Conservation (phyloP, 2,797 vertebrate species). For the Rhinogobio ventralis region DNA sequence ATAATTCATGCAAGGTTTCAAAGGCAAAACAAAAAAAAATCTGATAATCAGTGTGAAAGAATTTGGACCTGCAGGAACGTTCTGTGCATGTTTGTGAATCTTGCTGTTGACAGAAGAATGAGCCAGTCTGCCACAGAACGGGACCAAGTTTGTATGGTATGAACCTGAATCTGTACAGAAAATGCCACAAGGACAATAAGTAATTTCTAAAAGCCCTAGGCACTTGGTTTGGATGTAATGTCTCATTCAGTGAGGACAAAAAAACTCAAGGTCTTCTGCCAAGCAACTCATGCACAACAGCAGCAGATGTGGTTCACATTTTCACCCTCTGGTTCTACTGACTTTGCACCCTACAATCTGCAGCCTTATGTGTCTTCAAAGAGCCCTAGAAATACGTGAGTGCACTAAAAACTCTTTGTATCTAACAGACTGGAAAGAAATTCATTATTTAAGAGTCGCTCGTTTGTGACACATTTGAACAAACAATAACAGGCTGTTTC, state of each 20-base stretch:
- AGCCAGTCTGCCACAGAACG: not conserved
- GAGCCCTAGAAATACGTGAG: conserved; percentile 14
- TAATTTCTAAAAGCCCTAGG: not conserved
- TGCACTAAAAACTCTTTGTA: conserved; percentile 24
- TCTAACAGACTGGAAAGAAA: conserved; percentile 19
- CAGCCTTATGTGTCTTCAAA: conserved; percentile 10
- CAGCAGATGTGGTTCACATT: conserved; percentile 12
- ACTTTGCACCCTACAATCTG: conserved; percentile 24
- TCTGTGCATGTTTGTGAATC: conserved; percentile 34
- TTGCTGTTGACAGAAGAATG: not conserved
- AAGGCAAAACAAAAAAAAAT: not conserved
- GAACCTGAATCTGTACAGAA: not conserved
- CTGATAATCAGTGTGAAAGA: not conserved
- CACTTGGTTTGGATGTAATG: conserved; percentile 31
- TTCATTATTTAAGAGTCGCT: conserved; percentile 9
- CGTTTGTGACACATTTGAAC: conserved; percentile 27
- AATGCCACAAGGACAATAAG: conserved; percentile 14
- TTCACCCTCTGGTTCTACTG: conserved; percentile 2
- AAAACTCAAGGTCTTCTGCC: conserved; percentile 20
- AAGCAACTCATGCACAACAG: conserved; percentile 5
- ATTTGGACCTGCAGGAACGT: conserved; percentile 15
- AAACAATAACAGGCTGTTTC: conserved; percentile 37
- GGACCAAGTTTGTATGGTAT: not conserved
- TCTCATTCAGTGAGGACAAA: conserved; percentile 10
- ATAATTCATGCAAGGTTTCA: not conserved